Evolutionary conservation across 1,140 invertebrate genomes (phyloP).

Genomic region (Vanessa atalanta): DNA sequence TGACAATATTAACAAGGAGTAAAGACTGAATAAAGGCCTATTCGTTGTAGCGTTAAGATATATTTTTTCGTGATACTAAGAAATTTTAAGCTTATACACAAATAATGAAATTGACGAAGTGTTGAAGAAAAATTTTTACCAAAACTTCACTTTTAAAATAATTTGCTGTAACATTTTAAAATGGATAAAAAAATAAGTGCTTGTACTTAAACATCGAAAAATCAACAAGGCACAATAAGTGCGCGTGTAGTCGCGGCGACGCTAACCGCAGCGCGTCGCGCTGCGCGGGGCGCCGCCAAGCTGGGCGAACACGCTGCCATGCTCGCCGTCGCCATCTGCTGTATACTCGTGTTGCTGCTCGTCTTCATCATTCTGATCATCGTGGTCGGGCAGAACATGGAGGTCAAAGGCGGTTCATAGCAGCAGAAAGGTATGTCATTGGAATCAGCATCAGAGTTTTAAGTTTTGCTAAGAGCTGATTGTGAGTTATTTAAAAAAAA

Average conservation of each 20-base stretch:
- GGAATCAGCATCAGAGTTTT: neutral
- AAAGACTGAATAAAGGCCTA: slow-evolving; percentile 23
- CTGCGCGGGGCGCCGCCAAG: slow-evolving; percentile 64
- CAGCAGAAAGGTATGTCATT: slow-evolving; percentile 52
- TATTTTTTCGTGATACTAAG: neutral
- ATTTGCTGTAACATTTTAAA: slow-evolving; percentile 3
- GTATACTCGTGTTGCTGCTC: slow-evolving; percentile 87
- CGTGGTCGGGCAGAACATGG: slow-evolving; percentile 86
- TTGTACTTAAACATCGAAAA: slow-evolving; percentile 6
- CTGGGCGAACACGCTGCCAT: slow-evolving; percentile 82
- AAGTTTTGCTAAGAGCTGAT: too few species aligned
- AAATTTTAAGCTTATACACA: neutral
- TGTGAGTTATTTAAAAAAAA: too few species aligned
- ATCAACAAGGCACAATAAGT: slow-evolving; percentile 45
- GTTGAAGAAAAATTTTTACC: slow-evolving; percentile 3
- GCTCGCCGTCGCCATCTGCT: slow-evolving; percentile 90
- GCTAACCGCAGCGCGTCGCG: slow-evolving; percentile 61
- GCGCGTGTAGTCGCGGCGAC: slow-evolving; percentile 58
- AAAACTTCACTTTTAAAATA: neutral
- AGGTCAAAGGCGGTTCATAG: slow-evolving; percentile 81
- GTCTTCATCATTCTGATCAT: slow-evolving; percentile 90
- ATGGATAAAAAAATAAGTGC: slow-evolving; percentile 14
- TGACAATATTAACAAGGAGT: slow-evolving; percentile 22
- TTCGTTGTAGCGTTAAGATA: neutral
- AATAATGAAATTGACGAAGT: slow-evolving; percentile 12